Base-by-base conservation (phyloP, 1,140 invertebrate species). In the Drosophila seguyi region DNA sequence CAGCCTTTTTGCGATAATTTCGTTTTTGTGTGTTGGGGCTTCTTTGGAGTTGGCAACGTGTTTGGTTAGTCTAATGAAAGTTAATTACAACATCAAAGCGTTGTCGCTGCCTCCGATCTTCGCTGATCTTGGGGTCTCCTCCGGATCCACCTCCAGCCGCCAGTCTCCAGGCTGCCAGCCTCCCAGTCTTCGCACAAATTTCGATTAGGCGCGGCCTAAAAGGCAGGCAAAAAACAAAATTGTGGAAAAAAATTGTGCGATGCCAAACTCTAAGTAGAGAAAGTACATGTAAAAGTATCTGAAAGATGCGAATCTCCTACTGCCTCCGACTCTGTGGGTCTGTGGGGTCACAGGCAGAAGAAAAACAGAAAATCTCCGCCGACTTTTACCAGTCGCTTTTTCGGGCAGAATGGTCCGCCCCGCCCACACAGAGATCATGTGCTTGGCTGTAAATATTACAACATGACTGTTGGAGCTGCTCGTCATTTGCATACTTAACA, bases 281-380 rank as follows among this genome's bases (percentile, higher is more conserved):
- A 73, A 73, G 69, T 73, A 73, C 69, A 73, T 73, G 69, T 73
- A 73, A 73, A 73, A 73, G 69, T 72, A 72, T 72, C 69, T 72
- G 69, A 72, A 72, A 72, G 69, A 72, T 72, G 69, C 69, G 69
- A 72, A 72, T 72, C 69, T 72, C 66, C 69, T 72, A 69, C 69
- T 18, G 58, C 38, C 53, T 60, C n/a, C n/a, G 39, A 66, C 56
- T 60, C 55, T 72, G 39, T 39, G 42, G 53, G 34, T 20, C 66
- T 67, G 48, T 58, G 69, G 68, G 69, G 69, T 73, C 69, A 55
- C 52, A 22, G 34, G 52, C 52, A 55, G 34, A 38, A 55, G 52
- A 55, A 55, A 55, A 55, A 38, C 34, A 72, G 11, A 42, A 42
- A 73, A 73, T 73, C 67, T 69, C 69, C 39, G 67, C 25, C 44